phyloP scores from a whole-genome alignment of 2,888 invertebrate species.

The Cephus rjabovi region DNA sequence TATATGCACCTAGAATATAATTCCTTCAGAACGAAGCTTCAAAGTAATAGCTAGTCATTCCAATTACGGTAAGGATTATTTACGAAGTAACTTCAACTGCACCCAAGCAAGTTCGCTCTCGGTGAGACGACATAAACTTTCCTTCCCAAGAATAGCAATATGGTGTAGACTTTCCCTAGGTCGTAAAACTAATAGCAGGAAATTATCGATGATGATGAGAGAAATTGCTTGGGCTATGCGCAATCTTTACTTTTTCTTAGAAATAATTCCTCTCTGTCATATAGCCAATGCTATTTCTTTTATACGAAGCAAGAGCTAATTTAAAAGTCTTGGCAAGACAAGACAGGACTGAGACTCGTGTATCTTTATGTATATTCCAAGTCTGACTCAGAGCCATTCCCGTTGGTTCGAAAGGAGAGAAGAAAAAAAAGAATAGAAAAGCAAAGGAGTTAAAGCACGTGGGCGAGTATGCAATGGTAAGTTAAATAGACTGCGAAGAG shows the following conservation, averaged over 20 bases:
- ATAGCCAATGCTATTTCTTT: neutral
- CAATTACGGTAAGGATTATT: neutral
- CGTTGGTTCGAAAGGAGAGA: neutral
- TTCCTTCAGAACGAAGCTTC: neutral
- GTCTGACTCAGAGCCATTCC: neutral
- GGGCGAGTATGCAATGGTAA: conserved; percentile 28
- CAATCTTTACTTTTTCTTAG: neutral
- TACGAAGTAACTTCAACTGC: neutral
- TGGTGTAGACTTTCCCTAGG: neutral
- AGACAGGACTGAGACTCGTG: neutral
- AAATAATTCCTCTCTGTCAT: neutral
- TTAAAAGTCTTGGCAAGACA: neutral
- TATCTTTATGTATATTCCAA: neutral
- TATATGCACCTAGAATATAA: neutral
- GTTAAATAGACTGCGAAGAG: conserved; percentile 35
- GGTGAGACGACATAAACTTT: neutral
- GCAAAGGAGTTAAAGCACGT: conserved; percentile 17
- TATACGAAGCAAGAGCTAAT: neutral
- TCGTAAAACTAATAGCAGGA: neutral
- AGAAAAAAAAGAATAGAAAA: conserved; percentile 20
- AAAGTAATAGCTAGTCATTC: neutral
- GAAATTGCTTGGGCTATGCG: neutral
- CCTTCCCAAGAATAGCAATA: neutral
- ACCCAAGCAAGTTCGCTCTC: neutral
- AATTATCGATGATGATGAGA: neutral